Base-by-base conservation (phyloP, 2,888 invertebrate genomes). In the Orthonevra nobilis region DNA sequence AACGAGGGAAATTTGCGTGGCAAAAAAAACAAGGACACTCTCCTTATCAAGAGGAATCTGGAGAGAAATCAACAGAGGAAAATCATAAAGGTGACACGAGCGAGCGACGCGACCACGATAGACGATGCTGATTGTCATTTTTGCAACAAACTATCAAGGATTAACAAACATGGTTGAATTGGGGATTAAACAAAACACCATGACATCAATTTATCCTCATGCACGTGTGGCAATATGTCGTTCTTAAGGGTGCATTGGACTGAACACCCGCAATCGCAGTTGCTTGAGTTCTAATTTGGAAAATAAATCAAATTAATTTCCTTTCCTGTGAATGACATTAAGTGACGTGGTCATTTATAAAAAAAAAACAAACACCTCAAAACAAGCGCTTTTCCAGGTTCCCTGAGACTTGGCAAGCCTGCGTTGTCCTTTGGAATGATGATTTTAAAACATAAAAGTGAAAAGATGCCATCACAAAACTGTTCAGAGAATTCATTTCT, bases 271-370 rank as follows among this genome's bases (percentile, higher is more conserved):
- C n/a, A n/a, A n/a, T 54, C 19, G 9, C 2, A 14, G 15, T 54
- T 54, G 64, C 52, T 52, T 66, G 63, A 20, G 44, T 26, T 14
- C 17, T 19, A 12, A 14, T 5, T 9, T 26, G 17, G 26, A 23
- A 42, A 52, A 66, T 66, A 54, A 66, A 66, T 66, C 66, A 66
- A 54, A 66, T 66, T 56, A 46, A 66, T 66, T 66, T 66, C 66
- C 23, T 5, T 23, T 66, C 54, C 28, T 7, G 54, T 52, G 44
- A 66, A 19, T 26, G 36, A 6, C 34, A 44, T 66, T 66, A 44
- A 54, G 40, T 7, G 36, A 44, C 15, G 14, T 44, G 42, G 54
- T 44, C 54, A 66, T 54, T 54, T 44, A 66, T 44, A 54, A 44
- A 17, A n/a, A n/a, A n/a, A n/a, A n/a, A n/a, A n/a, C n/a, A n/a